Base-by-base conservation (phyloP, 2,797 vertebrate species). In the Falco naumanni region DNA sequence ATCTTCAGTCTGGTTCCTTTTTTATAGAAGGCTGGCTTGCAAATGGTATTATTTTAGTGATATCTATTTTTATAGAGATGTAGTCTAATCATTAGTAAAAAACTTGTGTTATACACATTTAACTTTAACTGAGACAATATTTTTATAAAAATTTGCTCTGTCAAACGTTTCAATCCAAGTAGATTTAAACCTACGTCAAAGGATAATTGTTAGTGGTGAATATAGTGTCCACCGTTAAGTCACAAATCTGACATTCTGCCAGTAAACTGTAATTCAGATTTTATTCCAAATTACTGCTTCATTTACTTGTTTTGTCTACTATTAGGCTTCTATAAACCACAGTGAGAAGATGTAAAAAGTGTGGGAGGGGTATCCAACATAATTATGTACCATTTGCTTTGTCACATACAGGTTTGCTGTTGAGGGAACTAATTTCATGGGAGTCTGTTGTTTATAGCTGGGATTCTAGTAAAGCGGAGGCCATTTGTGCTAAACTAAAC, bases 241-340 rank as follows among this genome's bases (percentile, higher is more conserved):
- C 43, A 94, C 41, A 83, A 61, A 68, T 75, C 15, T 68, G 71
- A 50, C 8, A 4, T 68, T 64, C 29, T 92, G 10, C 20, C 29
- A 26, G 37, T 28, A 59, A 83, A 16, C 31, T 66, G 43, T 34
- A 65, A 41, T 87, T 83, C 4, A 61, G 9, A 24, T 81, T 92
- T 80, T 78, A 54, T 83, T 84, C 41, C 24, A 57, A 43, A 51
- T 64, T 39, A 39, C 47, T n/a, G 3, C 50, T 75, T 80, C 19
- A 61, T 80, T 56, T 80, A 16, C 26, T 74, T 95, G 69, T 95
- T 95, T 90, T 95, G 84, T 78, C 88, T 90, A 13, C 75, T 34
- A 1, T 72, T 64, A 57, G 64, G 26, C 14, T 89, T 83, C 47
- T 82, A 21, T 74, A 82, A 91, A 70, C 50, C 26, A 61, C 92